Conservation (phyloP, 2,888 invertebrate species). For the Choreutis nemorana region DNA sequence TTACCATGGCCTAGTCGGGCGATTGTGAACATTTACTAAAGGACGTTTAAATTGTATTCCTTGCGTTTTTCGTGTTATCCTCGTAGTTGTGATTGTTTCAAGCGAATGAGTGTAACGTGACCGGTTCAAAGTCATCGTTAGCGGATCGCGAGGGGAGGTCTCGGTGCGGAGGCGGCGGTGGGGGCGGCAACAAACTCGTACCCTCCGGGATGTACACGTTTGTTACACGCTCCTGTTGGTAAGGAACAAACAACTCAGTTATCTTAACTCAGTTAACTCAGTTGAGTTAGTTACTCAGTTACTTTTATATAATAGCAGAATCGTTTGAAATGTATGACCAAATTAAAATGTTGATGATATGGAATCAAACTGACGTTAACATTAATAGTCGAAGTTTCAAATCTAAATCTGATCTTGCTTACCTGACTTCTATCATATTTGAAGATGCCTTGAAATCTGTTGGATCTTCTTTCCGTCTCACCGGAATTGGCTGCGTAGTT, state of each 20-base stretch:
- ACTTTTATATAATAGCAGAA: no score
- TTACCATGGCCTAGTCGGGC: conserved; percentile 1
- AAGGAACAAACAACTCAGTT: not conserved
- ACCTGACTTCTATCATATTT: conserved; percentile 84
- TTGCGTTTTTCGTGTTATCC: not conserved
- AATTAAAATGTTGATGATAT: no score
- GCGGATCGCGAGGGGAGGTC: conserved; percentile 63
- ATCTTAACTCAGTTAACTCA: no score
- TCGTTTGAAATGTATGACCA: no score
- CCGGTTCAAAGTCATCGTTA: conserved; percentile 70
- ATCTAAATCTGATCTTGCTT: conserved; percentile 5
- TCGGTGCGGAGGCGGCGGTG: conserved; percentile 61
- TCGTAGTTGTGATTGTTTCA: no score
- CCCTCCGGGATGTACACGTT: conserved; percentile 73
- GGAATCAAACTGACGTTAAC: no score
- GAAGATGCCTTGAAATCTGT: conserved; percentile 68
- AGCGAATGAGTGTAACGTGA: conserved; percentile 60
- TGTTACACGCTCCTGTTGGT: conserved; percentile 66
- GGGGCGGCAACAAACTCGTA: conserved; percentile 72
- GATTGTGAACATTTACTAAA: not conserved
- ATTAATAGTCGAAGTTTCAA: no score
- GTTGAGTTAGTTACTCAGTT: no score
- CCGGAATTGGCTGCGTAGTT: conserved; percentile 75
- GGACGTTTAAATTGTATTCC: not conserved
- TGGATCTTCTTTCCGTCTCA: conserved; percentile 35